These are phyloP conservation scores for Vombatus ursinus DNA, from an alignment of 2,113 vertebrate genomes.

Conservation along the genomic window DNA sequence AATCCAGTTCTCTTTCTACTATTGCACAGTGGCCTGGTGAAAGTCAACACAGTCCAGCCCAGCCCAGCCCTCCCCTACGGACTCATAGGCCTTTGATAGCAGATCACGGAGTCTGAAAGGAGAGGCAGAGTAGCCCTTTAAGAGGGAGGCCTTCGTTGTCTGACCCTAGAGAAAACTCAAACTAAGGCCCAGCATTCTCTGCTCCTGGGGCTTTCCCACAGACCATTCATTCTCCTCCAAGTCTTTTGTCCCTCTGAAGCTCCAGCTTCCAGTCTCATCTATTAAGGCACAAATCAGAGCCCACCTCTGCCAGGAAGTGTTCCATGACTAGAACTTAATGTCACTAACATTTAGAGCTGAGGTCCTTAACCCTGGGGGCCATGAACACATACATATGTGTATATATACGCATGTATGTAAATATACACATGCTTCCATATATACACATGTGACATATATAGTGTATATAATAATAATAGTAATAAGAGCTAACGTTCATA, in stretches of 20 bases:
- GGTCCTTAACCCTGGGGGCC: neutral
- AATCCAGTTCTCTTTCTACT: neutral
- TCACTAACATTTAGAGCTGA: neutral
- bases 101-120: neutral
- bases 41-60: neutral
- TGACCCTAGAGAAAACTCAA: neutral
- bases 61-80: neutral
- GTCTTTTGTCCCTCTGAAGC: neutral
- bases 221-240: too few relatives aligned
- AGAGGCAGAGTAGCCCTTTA: too few relatives aligned
- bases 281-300: neutral
- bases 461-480: too few relatives aligned
- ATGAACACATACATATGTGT: too few relatives aligned
- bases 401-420: too few relatives aligned
- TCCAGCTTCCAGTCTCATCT: neutral
- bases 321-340: neutral
- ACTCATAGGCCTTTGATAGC: neutral
- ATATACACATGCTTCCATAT: too few relatives aligned
- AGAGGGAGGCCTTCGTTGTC: neutral
- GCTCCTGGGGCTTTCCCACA: neutral
- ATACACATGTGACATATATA: too few relatives aligned
- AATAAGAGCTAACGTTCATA: neutral
- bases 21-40: neutral
- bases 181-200: neutral
- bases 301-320: neutral